phyloP scores from a whole-genome alignment of 2,888 invertebrate genomes.

The Ophioninae sp. region DNA sequence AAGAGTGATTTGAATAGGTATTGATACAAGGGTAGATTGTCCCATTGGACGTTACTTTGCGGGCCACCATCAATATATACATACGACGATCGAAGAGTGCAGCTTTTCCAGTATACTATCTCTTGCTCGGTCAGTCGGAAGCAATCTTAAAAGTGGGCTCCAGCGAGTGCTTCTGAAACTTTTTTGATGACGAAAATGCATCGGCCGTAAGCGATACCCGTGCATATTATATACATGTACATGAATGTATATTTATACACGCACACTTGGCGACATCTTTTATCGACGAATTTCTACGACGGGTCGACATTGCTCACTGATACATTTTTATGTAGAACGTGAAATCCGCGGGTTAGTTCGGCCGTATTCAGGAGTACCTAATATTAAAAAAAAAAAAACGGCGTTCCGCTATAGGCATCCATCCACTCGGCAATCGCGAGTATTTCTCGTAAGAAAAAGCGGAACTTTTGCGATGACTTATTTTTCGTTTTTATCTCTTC shows the following conservation, averaged over 20 bases:
- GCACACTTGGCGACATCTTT: conserved; percentile 12
- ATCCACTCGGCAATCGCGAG: conserved; percentile 8
- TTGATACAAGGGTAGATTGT: not conserved
- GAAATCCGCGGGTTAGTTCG: conserved; percentile 34
- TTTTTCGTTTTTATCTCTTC: conserved; percentile 12
- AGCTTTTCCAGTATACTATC: conserved; percentile 6
- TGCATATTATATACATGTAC: not conserved
- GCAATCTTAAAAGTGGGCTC: conserved; percentile 75
- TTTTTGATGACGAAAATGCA: conserved; percentile 52
- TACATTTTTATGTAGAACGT: conserved; percentile 12
- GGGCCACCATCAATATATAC: not conserved
- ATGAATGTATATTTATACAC: conserved; percentile 2
- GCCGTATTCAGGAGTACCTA: conserved; percentile 67
- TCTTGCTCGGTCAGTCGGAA: conserved; percentile 65
- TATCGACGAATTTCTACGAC: conserved; percentile 37
- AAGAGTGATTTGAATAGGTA: not conserved
- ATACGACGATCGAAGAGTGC: not conserved
- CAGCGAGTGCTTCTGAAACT: conserved; percentile 16
- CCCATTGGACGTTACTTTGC: not conserved
- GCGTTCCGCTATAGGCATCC: conserved; percentile 60
- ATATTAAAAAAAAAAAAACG: conserved; percentile 73
- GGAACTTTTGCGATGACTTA: conserved; percentile 13
- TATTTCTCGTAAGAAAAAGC: conserved; percentile 48
- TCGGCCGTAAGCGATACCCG: conserved; percentile 14
- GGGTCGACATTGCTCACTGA: conserved; percentile 28